phyloP scores from a whole-genome alignment of 2,888 invertebrate genomes.

The Acanthacorydalis orientalis region DNA sequence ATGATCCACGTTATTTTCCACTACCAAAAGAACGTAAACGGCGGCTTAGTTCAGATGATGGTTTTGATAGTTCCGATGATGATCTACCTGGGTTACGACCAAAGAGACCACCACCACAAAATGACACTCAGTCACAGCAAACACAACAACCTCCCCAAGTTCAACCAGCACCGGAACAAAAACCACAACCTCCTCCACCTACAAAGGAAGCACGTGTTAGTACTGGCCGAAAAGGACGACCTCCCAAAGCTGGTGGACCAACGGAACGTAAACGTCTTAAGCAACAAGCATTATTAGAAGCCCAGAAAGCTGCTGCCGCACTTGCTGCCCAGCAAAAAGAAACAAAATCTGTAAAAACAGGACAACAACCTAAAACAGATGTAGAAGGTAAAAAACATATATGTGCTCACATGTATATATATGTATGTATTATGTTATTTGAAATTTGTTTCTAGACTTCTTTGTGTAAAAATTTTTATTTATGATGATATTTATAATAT shows the following conservation, averaged over 20 bases:
- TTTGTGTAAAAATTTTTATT: no score
- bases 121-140: constrained; percentile 9
- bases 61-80: constrained; percentile 39
- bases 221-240: constrained; percentile 22
- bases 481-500: no score
- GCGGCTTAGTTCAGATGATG: constrained; percentile 43
- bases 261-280: constrained; percentile 21
- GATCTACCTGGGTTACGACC: constrained; percentile 28
- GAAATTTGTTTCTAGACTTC: no score
- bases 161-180: constrained; percentile 8
- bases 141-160: constrained; percentile 5
- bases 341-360: constrained; percentile 2
- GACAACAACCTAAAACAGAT: constrained; percentile 35
- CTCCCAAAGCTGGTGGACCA: constrained; percentile 27
- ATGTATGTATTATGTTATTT: no score
- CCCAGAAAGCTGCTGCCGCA: constrained; percentile 2
- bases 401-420: no score
- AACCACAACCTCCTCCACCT: constrained; percentile 11
- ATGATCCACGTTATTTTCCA: constrained; percentile 57
- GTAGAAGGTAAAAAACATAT: constrained; percentile 21
- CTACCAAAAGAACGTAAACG: constrained; percentile 54
- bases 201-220: constrained; percentile 6
- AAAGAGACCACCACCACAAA: constrained; percentile 20
- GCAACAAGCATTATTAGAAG: constrained; percentile 7
- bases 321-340: constrained; percentile 6